A percentile compares a stretch with the other conserved stretches of the same genome.
phyloP scores from a whole-genome alignment of 2,888 invertebrate species.

The Lissonota sp. region DNA sequence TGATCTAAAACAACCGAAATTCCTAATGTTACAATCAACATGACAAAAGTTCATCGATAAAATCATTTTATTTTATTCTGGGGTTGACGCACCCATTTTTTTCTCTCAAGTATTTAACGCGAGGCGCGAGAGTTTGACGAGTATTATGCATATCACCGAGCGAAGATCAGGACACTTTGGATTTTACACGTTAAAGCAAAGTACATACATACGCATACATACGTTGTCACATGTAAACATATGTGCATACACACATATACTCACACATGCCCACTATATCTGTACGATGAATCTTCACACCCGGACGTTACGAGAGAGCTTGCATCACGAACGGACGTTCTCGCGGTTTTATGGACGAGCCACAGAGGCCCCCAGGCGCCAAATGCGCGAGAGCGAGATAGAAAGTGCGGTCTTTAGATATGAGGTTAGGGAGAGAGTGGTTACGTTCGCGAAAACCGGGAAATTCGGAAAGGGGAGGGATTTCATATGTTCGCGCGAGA shows the following conservation, averaged over 20 bases:
- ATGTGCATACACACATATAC: conserved; percentile 14
- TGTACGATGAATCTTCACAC: conserved; percentile 57
- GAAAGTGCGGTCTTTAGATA: conserved; percentile 12
- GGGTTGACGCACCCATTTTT: conserved; percentile 29
- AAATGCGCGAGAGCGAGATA: conserved; percentile 15
- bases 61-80: conserved; percentile 19
- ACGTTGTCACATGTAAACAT: not conserved
- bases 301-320: conserved; percentile 57
- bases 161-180: conserved; percentile 28
- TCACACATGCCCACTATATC: conserved; percentile 33
- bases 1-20: too few relatives aligned
- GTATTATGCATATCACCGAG: not conserved
- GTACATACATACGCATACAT: not conserved
- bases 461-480: conserved; percentile 1
- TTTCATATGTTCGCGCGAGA: conserved; percentile 19
- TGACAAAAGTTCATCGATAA: too few relatives aligned
- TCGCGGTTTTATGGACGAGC: conserved; percentile 57
- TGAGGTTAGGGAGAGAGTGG: conserved; percentile 7
- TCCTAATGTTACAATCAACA: too few relatives aligned
- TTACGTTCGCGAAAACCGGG: conserved; percentile 12
- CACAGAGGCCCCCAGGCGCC: conserved; percentile 42
- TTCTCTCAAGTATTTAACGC: not conserved
- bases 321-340: conserved; percentile 53
- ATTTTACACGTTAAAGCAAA: not conserved
- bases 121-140: conserved; percentile 15